Conservation (phyloP, 2,797 vertebrate species). For the Carcharodon carcharias region DNA sequence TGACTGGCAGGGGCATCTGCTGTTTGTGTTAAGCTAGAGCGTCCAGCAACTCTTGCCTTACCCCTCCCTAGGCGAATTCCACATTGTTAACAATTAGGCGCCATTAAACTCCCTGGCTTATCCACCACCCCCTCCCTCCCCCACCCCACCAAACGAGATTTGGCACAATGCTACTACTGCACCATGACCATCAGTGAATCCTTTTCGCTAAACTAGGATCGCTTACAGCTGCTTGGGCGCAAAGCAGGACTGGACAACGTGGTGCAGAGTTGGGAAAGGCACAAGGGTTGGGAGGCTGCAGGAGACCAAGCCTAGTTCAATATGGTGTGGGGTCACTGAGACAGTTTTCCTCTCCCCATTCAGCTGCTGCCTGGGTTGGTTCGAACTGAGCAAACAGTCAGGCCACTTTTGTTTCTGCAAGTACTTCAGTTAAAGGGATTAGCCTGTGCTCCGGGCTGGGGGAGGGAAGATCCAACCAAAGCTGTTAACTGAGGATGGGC, state of each 20-base stretch:
- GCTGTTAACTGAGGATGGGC: constrained; percentile 58
- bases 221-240: background rate
- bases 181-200: no score
- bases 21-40: background rate
- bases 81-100: no score
- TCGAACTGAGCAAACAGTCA: background rate
- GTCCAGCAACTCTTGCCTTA: background rate
- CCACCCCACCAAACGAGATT: no score
- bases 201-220: no score
- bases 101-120: no score
- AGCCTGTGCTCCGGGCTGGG: constrained; percentile 47
- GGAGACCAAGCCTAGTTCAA: no score
- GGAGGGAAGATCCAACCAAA: constrained; percentile 47
- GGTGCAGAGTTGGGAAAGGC: no score
- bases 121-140: no score
- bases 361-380: background rate
- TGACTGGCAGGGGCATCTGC: background rate
- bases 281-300: background rate
- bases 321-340: background rate
- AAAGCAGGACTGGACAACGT: background rate
- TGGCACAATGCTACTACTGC: background rate
- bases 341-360: background rate
- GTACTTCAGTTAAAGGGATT: constrained; percentile 61
- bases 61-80: no score
- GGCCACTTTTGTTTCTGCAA: constrained; percentile 38